Evolutionary conservation across 2,113 vertebrate species (phyloP), one percentile per base, ranked within the genome.

Genomic region (Lipophrys pholis): DNA sequence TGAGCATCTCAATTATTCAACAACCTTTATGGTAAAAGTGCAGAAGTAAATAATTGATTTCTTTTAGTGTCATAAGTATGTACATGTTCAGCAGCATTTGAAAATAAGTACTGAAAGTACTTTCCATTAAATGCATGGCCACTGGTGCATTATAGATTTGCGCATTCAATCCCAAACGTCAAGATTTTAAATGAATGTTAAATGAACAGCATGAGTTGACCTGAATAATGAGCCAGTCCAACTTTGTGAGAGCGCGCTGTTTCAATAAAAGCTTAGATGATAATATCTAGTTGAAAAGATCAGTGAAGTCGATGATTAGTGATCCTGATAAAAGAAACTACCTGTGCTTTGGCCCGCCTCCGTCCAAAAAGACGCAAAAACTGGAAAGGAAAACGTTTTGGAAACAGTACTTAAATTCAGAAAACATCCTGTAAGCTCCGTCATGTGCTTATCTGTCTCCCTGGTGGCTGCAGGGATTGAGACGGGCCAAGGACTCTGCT

Each of bases 371-470:
- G 59, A 68, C 6, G 1, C 14, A 45, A 45, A 68, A 55, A 39
- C 4, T 1, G 35, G 62, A 14, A 38, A 12, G 14, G 7, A 63
- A 50, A 48, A 59, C 5, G 17, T 35, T 73, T 39, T 5, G 3
- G 21, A 70, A 81, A 72, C 76, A 75, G 55, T 38, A n/a, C 48
- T 58, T 58, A 55, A 69, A 36, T 61, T 83, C 46, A 74, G 70
- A 59, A 61, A 68, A 42, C 7, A 7, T 73, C 61, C 45, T 38
- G 45, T 40, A 14, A 52, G 67, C 41, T 15, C 40, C 41, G 72
- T 90, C 89, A 88, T 90, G 77, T 70, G 85, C 77, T 86, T 56
- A 58, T 84, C 77, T 76, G 63, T 45, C 30, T 81, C 59, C 62
- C 78, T 15, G 11, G 71, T 62, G 73, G 73, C 66, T 69, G 38